phyloP scores from a whole-genome alignment of 2,113 vertebrate species.

The Pteropus alecto region DNA sequence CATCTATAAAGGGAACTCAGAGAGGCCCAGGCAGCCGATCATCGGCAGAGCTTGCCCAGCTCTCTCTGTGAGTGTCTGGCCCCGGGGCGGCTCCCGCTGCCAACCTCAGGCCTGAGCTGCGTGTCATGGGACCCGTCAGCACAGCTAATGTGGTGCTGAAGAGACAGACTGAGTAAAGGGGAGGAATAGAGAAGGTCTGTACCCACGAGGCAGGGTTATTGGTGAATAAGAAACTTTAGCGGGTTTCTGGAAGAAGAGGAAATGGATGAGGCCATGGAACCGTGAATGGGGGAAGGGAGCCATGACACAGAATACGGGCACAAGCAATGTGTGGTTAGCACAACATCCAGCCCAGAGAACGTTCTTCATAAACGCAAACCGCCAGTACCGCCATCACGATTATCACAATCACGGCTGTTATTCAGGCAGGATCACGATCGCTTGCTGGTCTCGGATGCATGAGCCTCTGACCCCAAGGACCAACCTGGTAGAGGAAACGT shows the following conservation, averaged over 20 bases:
- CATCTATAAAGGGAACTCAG: slow-evolving; percentile 58
- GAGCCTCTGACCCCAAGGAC: background rate
- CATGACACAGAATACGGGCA: background rate
- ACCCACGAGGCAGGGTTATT: background rate
- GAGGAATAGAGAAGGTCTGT: background rate
- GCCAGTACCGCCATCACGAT: rapidly evolving
- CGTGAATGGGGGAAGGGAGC: background rate
- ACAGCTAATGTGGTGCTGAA: background rate
- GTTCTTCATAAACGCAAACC: background rate
- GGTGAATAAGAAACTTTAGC: background rate
- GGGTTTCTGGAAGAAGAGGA: background rate
- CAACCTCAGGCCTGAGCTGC: background rate
- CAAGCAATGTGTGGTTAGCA: rapidly evolving
- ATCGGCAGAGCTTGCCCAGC: rapidly evolving
- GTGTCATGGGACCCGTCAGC: background rate
- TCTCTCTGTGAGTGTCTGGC: background rate
- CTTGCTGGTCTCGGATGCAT: background rate
- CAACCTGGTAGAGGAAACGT: background rate
- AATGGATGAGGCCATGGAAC: background rate
- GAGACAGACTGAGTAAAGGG: background rate
- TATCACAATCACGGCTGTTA: too few species aligned
- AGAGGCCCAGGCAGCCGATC: background rate
- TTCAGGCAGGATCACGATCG: background rate
- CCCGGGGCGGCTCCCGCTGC: background rate
- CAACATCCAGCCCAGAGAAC: rapidly evolving